These are phyloP conservation scores for Hylaea fasciaria DNA, from an alignment of 2,888 invertebrate species.

Conservation along the genomic window DNA sequence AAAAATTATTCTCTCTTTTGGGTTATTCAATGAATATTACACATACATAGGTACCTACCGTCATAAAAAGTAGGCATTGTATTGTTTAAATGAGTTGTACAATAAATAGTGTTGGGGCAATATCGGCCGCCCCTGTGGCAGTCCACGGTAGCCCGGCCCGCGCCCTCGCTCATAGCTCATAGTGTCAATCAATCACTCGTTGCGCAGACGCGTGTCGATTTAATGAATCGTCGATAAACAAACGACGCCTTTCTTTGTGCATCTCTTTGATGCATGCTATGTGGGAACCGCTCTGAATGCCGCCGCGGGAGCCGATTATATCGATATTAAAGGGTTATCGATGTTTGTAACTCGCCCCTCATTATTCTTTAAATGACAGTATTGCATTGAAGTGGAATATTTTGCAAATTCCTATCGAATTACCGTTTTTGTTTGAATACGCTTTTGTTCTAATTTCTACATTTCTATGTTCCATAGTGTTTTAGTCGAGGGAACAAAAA, in stretches of 20 bases:
- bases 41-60: no score
- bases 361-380: conserved; percentile 44
- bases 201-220: conserved; percentile 67
- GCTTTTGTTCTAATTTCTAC: conserved; percentile 3
- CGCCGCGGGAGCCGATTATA: conserved; percentile 38
- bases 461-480: conserved; percentile 4
- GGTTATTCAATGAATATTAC: no score
- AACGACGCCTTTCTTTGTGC: conserved; percentile 44
- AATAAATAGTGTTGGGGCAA: conserved; percentile 3
- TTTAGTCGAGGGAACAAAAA: no score
- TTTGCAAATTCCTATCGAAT: conserved; percentile 25
- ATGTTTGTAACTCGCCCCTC: conserved; percentile 42
- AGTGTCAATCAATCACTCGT: conserved; percentile 57
- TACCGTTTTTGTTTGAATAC: conserved; percentile 16
- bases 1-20: no score
- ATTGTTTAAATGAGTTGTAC: not conserved
- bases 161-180: conserved; percentile 23
- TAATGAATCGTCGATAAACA: conserved; percentile 68
- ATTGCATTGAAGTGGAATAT: conserved; percentile 16
- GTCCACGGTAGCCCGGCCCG: conserved; percentile 12
- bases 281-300: conserved; percentile 29
- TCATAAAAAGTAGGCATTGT: not conserved
- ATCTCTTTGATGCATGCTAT: conserved; percentile 34
- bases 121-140: not conserved
- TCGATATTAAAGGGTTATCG: conserved; percentile 42